Conservation (phyloP, 2,797 vertebrate genomes). For the Helostoma temminkii region DNA sequence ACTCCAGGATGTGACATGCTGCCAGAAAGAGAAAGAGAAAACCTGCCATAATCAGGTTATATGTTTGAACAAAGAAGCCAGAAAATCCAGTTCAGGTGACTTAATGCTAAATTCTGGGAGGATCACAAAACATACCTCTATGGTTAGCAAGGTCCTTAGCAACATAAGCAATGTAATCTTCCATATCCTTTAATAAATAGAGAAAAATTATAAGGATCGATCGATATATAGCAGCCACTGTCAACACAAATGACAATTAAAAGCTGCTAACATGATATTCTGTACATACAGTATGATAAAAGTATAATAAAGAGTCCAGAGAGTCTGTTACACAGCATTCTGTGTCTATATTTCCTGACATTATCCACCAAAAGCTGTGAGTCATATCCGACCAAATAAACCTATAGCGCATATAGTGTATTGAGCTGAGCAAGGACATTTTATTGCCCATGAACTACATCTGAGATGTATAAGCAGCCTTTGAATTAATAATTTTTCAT, state of each 20-base stretch:
- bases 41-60: no score
- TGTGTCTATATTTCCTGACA: not conserved
- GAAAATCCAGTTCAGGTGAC: not conserved
- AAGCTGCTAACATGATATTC: no score
- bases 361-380: not conserved
- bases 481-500: no score
- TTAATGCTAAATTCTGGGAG: not conserved
- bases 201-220: not conserved
- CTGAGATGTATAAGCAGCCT: no score
- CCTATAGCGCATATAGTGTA: not conserved
- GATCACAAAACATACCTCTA: constrained; percentile 84
- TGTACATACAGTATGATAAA: no score
- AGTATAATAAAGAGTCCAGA: no score
- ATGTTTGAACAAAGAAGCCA: constrained; percentile 10
- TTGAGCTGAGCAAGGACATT: not conserved
- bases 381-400: not conserved
- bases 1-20: constrained; percentile 96
- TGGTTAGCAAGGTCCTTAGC: constrained; percentile 93
- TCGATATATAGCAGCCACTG: no score
- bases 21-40: constrained; percentile 43
- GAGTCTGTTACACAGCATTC: not conserved
- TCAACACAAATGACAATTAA: no score
- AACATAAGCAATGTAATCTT: constrained; percentile 94
- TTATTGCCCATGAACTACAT: not conserved
- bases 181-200: constrained; percentile 86